These are phyloP conservation scores for Nycticorax nycticorax DNA, from an alignment of 2,113 vertebrate species.

Conservation along the genomic window DNA sequence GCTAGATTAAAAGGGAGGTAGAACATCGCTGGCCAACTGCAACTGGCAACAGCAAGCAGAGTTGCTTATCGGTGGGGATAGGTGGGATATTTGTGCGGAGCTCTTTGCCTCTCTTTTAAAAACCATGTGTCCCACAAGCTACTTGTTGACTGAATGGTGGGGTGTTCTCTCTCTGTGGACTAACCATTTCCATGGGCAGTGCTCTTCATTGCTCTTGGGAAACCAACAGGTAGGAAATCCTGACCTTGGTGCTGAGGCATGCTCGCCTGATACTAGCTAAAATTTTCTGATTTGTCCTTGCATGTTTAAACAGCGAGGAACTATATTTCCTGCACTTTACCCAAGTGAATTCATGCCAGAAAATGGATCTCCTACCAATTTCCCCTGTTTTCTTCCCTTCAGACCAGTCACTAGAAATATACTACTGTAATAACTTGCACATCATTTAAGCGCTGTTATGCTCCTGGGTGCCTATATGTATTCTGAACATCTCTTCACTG, in stretches of 20 bases:
- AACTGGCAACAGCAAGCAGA: not conserved
- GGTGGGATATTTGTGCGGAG: not conserved
- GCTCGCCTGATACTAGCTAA: not conserved
- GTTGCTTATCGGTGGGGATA: not conserved
- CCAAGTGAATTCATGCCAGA: not conserved
- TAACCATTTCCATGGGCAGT: not conserved
- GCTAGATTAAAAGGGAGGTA: not conserved
- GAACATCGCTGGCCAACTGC: not conserved
- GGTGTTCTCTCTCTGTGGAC: not conserved
- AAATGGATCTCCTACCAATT: not conserved
- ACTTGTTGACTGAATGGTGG: not conserved
- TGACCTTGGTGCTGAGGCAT: not conserved
- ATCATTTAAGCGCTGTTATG: not conserved
- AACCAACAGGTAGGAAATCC: not conserved
- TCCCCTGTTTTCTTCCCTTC: not conserved
- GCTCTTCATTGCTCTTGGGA: not conserved
- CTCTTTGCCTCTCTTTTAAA: not conserved
- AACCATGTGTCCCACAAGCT: not conserved
- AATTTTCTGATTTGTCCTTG: not conserved
- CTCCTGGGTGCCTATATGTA: not conserved
- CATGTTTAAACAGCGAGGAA: not conserved
- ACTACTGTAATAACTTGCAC: not conserved
- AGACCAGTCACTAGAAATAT: not conserved
- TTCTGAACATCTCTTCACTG: not conserved
- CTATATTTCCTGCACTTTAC: not conserved